Evolutionary conservation across 2,797 vertebrate species (phyloP), one percentile per base, ranked within the genome.

Genomic region (Cryptoblepharus egeriae): DNA sequence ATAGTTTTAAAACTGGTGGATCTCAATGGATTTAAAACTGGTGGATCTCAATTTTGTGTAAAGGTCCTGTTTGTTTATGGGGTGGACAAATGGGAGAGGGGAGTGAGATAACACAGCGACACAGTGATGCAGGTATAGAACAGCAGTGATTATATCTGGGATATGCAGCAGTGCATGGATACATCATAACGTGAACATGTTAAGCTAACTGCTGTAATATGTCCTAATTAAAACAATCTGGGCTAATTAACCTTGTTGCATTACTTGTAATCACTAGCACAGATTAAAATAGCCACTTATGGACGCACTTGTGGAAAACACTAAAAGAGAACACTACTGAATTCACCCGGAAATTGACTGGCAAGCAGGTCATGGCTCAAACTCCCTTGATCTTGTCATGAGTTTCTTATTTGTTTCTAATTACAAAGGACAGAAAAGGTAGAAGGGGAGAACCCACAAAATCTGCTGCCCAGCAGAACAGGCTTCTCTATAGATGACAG

Each of bases 401-500:
- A 71, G 3, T 73, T 61, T 88, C 58, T 73, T 81, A n/a, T 74
- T 86, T 78, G 87, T 88, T 92, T 77, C 60, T 22, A 80, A 82
- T 13, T 30, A 52, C 80, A 80, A 20, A 68, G 39, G 78, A 52
- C 71, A 69, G 37, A 39, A 39, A 30, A 32, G 32, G 32, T 26
- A n/a, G 22, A 20, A 3, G 81, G 45, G 45, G 12, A 12, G 45
- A 64, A 61, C 11, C 24, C 26, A n/a, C 69, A 88, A 67, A 68
- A 63, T 7, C 42, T 24, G 13, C 64, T 58, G 18, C 67, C 39
- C 84, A 88, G 74, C 55, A 63, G 78, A 80, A 69, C 75, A 68
- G 83, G 16, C 85, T 73, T 84, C 26, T n/a, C 30, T 86, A 28
- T 1, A 11, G 75, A 90, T 89, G 90, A 92, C 49, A 74, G 65